phyloP scores from a whole-genome alignment of 1,140 invertebrate genomes.

The Drosophila erecta region DNA sequence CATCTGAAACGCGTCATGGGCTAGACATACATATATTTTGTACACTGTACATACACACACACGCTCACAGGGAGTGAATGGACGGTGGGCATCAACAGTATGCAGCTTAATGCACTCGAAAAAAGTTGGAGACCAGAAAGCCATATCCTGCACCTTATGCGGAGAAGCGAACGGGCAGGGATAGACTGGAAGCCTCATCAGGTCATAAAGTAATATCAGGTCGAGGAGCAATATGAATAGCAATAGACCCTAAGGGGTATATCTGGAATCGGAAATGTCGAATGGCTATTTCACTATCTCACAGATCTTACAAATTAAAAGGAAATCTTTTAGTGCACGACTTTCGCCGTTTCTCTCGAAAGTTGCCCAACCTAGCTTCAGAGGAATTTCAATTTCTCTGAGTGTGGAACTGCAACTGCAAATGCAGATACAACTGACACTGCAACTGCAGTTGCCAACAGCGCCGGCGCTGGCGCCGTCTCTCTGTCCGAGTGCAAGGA shows the following conservation, averaged over 20 bases:
- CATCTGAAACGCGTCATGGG: constrained; percentile 49
- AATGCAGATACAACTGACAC: constrained; percentile 29
- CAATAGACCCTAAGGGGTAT: too few relatives aligned
- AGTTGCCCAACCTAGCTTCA: too few relatives aligned
- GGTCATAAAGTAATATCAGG: too few relatives aligned
- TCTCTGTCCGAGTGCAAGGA: constrained; percentile 29
- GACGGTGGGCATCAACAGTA: constrained; percentile 18
- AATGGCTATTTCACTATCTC: too few relatives aligned
- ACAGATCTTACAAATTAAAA: too few relatives aligned
- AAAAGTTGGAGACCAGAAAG: background rate
- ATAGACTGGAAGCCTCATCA: too few relatives aligned
- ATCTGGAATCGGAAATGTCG: too few relatives aligned
- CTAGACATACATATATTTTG: constrained; percentile 42
- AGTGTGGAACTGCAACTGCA: constrained; percentile 26
- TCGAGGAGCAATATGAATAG: too few relatives aligned
- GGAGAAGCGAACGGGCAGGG: too few relatives aligned
- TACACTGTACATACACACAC: constrained; percentile 21
- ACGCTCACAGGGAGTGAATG: constrained; percentile 10
- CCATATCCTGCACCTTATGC: too few relatives aligned
- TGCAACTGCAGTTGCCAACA: constrained; percentile 38
- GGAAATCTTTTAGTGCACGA: too few relatives aligned
- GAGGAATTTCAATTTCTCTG: background rate
- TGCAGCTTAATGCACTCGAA: constrained; percentile 25
- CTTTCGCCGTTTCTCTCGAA: too few relatives aligned
- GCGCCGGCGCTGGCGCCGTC: constrained; percentile 28